Percentiles rank a stretch among this genome's conserved stretches.
These are phyloP conservation scores for Drosophila pseudotakahashii DNA, from an alignment of 2,888 invertebrate genomes.

Conservation along the genomic window DNA sequence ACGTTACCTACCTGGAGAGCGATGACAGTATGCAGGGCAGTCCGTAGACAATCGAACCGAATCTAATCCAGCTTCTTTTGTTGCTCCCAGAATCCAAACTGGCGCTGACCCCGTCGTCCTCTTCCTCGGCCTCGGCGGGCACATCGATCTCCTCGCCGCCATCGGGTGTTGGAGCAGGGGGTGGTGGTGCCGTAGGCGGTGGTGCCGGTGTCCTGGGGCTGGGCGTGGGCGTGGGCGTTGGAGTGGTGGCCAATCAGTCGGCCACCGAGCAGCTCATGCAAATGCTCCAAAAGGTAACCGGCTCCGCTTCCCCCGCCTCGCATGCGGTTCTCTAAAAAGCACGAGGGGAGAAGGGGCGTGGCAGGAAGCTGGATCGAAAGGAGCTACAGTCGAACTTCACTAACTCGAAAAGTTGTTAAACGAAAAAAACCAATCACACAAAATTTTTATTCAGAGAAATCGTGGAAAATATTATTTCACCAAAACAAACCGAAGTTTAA, in stretches of 20 bases:
- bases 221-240: slow-evolving; percentile 62
- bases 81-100: slow-evolving; percentile 84
- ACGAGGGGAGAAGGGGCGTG: background rate
- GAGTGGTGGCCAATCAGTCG: slow-evolving; percentile 69
- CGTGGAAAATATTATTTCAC: background rate
- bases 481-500: too few species aligned
- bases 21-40: slow-evolving; percentile 92
- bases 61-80: slow-evolving; percentile 84
- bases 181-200: slow-evolving; percentile 35
- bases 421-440: background rate
- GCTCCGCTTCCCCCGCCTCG: slow-evolving; percentile 63
- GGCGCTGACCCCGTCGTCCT: slow-evolving; percentile 82
- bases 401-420: background rate
- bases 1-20: slow-evolving; percentile 96
- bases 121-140: slow-evolving; percentile 74
- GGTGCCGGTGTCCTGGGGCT: slow-evolving; percentile 38
- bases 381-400: slow-evolving; percentile 25
- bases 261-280: slow-evolving; percentile 83
- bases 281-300: slow-evolving; percentile 83
- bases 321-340: slow-evolving; percentile 54
- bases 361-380: slow-evolving; percentile 32
- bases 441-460: background rate
- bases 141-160: slow-evolving; percentile 81
- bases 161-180: slow-evolving; percentile 55
- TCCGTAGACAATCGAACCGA: slow-evolving; percentile 86